Evolutionary conservation across 2,888 invertebrate genomes (phyloP).

Genomic region (Pandemis cinnamomeana): DNA sequence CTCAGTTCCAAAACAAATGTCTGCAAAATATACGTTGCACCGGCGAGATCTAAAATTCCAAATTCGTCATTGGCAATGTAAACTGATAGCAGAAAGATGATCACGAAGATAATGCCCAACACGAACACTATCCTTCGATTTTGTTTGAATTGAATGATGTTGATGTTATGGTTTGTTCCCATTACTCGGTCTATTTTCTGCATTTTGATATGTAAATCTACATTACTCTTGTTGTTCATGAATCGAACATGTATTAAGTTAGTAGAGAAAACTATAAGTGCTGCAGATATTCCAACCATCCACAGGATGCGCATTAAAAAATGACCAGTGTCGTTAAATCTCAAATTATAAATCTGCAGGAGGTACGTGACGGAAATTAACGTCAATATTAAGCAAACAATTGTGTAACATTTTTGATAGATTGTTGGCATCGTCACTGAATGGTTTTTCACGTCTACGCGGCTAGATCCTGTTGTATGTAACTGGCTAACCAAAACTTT

Average conservation of each 20-base stretch:
- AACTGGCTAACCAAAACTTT: too few species aligned
- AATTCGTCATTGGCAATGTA: slow-evolving; percentile 33
- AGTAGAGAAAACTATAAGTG: slow-evolving; percentile 46
- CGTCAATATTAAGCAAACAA: slow-evolving; percentile 43
- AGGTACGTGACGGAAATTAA: neutral
- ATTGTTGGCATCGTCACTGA: slow-evolving; percentile 59
- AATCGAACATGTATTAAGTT: slow-evolving; percentile 62
- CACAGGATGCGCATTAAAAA: slow-evolving; percentile 27
- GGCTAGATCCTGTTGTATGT: too few species aligned
- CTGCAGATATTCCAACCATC: slow-evolving; percentile 34
- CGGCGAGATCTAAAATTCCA: slow-evolving; percentile 33
- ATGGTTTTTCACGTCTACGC: slow-evolving; percentile 58
- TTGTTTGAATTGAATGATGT: slow-evolving; percentile 46
- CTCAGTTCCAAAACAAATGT: slow-evolving; percentile 57
- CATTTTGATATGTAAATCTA: slow-evolving; percentile 59
- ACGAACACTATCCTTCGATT: slow-evolving; percentile 47
- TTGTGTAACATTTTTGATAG: slow-evolving; percentile 59
- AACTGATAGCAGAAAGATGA: slow-evolving; percentile 42
- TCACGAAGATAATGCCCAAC: slow-evolving; percentile 41
- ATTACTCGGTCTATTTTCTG: slow-evolving; percentile 66
- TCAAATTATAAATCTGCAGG: slow-evolving; percentile 3
- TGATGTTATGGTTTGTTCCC: slow-evolving; percentile 55
- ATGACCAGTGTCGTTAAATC: slow-evolving; percentile 17
- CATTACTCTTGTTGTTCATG: slow-evolving; percentile 55
- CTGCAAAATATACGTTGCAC: slow-evolving; percentile 48